phyloP scores from a whole-genome alignment of 1,140 invertebrate species.

The Brachionus manjavacas region DNA sequence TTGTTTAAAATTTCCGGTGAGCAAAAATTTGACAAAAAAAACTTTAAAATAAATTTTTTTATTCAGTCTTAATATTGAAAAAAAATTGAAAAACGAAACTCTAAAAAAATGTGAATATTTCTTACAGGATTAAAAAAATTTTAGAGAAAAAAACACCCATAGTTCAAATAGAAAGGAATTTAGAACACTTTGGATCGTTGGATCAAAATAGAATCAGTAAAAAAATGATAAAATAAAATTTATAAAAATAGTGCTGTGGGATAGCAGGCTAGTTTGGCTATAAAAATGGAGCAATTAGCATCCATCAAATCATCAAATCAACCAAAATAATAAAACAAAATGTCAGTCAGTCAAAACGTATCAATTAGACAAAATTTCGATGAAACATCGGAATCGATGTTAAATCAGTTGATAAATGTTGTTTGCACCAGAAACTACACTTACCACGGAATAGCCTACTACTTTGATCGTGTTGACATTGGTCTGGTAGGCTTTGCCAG shows the following conservation, averaged over 20 bases:
- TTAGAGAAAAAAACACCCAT: background rate
- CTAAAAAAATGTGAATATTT: background rate
- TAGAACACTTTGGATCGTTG: background rate
- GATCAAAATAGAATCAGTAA: background rate
- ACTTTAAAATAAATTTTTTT: background rate
- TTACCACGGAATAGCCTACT: constrained; percentile 59
- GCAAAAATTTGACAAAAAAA: no score
- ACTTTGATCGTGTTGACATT: constrained; percentile 70
- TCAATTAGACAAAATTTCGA: constrained; percentile 36
- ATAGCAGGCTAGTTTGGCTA: background rate
- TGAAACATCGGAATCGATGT: background rate
- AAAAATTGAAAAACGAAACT: background rate
- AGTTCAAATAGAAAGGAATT: background rate
- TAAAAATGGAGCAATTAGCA: background rate
- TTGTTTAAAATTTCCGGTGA: no score
- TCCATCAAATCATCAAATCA: background rate
- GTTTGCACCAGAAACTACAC: background rate
- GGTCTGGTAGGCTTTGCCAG: constrained; percentile 65
- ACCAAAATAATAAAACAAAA: background rate
- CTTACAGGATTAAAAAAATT: background rate
- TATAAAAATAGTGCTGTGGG: background rate
- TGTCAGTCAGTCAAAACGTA: constrained; percentile 11
- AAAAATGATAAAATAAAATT: background rate
- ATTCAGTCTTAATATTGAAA: background rate
- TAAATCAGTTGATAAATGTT: constrained; percentile 12